Conservation (phyloP, 1,140 invertebrate genomes). For the Sweltsa coloradensis region DNA sequence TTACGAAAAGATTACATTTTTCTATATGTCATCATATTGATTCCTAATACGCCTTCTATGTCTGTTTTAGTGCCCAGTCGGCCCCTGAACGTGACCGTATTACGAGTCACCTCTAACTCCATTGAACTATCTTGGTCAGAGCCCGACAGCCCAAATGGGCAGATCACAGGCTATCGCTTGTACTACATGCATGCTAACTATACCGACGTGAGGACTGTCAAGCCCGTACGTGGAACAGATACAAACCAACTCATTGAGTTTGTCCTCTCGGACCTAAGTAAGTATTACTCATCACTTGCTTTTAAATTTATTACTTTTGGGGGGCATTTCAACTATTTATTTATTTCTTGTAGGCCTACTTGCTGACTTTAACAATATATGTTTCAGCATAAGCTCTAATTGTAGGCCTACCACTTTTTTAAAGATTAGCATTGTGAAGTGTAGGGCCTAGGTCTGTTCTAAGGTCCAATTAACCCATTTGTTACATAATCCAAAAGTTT, state of each 20-base stretch:
- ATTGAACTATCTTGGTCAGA: conserved; percentile 68
- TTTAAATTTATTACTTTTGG: neutral
- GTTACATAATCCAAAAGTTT: too few relatives aligned
- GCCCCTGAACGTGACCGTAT: conserved; percentile 64
- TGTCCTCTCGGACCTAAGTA: conserved; percentile 43
- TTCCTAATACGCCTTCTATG: conserved; percentile 2
- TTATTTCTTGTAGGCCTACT: too few relatives aligned
- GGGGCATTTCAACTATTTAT: conserved; percentile 3
- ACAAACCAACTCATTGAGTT: conserved; percentile 25
- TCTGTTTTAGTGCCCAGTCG: conserved; percentile 60
- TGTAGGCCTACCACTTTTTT: too few relatives aligned
- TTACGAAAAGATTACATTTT: neutral
- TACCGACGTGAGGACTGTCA: conserved; percentile 46
- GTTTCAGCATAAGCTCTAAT: too few relatives aligned
- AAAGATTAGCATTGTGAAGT: too few relatives aligned
- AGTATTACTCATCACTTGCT: conserved; percentile 25
- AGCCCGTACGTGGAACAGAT: conserved; percentile 35
- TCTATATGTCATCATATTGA: neutral
- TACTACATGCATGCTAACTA: conserved; percentile 56
- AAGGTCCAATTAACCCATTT: too few relatives aligned
- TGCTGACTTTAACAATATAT: too few relatives aligned
- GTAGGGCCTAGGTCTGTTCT: too few relatives aligned
- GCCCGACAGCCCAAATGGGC: conserved; percentile 57
- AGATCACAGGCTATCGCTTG: conserved; percentile 54
- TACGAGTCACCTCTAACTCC: conserved; percentile 58